These are phyloP conservation scores for Serilophus lunatus DNA, from an alignment of 2,113 vertebrate genomes.

Conservation along the genomic window DNA sequence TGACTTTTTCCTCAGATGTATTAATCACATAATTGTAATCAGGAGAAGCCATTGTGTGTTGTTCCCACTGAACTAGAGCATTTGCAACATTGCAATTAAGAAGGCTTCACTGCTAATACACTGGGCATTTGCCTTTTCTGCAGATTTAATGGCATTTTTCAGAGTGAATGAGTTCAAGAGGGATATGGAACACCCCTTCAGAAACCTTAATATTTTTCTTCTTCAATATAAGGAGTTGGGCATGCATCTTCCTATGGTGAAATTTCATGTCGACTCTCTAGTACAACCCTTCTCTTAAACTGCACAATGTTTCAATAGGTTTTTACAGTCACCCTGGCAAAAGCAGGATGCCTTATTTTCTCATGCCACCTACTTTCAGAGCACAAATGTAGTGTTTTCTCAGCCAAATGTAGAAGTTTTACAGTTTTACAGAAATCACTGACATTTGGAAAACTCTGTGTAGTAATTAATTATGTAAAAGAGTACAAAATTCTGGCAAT, in stretches of 20 bases:
- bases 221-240: neutral
- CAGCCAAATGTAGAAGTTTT: neutral
- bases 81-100: conserved; percentile 31
- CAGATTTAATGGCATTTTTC: neutral
- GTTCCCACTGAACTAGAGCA: neutral
- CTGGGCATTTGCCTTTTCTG: conserved; percentile 14
- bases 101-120: neutral
- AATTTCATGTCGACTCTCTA: neutral
- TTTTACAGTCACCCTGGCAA: neutral
- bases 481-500: neutral
- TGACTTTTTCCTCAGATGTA: conserved; percentile 46
- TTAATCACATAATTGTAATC: conserved; percentile 41
- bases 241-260: neutral
- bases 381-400: neutral
- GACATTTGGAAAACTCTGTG: neutral
- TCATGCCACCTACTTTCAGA: neutral
- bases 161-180: neutral
- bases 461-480: neutral
- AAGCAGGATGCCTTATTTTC: neutral
- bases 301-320: neutral
- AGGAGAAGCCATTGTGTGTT: conserved; percentile 16
- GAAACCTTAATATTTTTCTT: neutral
- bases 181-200: neutral
- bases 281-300: neutral
- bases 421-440: neutral